Conservation (phyloP, 2,797 vertebrate genomes). For the Eospalax fontanierii region DNA sequence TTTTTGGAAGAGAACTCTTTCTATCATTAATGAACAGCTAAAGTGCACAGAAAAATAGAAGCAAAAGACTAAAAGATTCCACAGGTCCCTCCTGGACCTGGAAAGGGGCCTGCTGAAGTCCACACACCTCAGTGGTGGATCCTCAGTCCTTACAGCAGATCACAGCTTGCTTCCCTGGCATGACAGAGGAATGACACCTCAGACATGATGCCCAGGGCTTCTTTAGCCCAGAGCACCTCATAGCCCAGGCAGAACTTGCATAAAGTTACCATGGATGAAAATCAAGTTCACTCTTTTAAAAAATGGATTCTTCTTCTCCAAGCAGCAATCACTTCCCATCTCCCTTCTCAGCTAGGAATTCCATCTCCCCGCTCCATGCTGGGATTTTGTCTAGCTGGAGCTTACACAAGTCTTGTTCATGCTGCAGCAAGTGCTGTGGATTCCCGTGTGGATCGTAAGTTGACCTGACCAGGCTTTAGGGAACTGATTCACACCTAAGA, state of each 20-base stretch:
- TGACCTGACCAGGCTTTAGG: too few species aligned
- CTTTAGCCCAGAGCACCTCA: not conserved
- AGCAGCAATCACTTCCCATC: too few species aligned
- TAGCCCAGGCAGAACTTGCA: not conserved
- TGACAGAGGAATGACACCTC: not conserved
- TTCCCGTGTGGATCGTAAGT: too few species aligned
- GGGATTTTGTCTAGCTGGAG: too few species aligned
- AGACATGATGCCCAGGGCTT: not conserved
- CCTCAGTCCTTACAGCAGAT: not conserved
- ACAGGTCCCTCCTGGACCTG: not conserved
- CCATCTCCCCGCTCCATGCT: too few species aligned
- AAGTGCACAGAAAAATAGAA: not conserved
- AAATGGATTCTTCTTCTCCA: too few species aligned
- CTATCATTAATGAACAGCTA: constrained; percentile 35
- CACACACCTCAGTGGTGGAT: too few species aligned
- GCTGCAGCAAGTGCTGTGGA: too few species aligned
- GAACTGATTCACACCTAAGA: too few species aligned
- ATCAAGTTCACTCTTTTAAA: not conserved
- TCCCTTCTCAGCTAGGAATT: too few species aligned
- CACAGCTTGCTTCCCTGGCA: not conserved
- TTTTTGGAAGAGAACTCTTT: constrained; percentile 11
- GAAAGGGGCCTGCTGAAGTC: not conserved
- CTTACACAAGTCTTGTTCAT: too few species aligned
- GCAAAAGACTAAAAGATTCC: constrained; percentile 7
- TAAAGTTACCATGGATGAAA: not conserved